These are phyloP conservation scores for Gandaritis pyraliata DNA, from an alignment of 2,888 invertebrate species.

Conservation along the genomic window DNA sequence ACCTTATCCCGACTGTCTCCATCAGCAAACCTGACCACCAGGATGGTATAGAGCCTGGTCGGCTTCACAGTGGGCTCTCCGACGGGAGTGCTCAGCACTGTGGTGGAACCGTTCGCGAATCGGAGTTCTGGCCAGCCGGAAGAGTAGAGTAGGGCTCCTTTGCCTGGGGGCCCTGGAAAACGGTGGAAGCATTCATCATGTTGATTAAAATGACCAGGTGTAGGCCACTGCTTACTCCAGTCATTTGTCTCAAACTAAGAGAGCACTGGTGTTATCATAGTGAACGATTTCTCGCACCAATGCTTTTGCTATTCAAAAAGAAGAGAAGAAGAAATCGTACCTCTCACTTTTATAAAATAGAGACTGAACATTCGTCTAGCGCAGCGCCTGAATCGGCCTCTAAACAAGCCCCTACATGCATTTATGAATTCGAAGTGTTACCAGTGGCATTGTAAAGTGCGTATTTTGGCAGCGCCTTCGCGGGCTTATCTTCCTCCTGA, in stretches of 20 bases:
- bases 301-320: too few species aligned
- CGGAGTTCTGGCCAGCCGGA: slow-evolving; percentile 80
- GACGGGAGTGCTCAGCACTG: slow-evolving; percentile 65
- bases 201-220: too few species aligned
- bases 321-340: too few species aligned
- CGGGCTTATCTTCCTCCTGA: slow-evolving; percentile 61
- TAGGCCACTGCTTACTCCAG: too few species aligned
- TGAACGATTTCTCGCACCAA: too few species aligned
- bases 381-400: background rate
- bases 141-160: slow-evolving; percentile 79
- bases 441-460: slow-evolving; percentile 83
- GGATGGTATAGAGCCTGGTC: slow-evolving; percentile 71
- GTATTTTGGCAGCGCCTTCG: slow-evolving; percentile 64
- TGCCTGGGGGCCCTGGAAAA: slow-evolving; percentile 67
- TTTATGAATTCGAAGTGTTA: slow-evolving; percentile 38
- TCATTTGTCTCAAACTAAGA: too few species aligned
- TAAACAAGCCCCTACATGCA: too few species aligned
- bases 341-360: too few species aligned
- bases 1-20: slow-evolving; percentile 71
- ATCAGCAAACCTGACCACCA: slow-evolving; percentile 75
- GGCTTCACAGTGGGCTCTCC: slow-evolving; percentile 74
- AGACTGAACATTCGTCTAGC: too few species aligned
- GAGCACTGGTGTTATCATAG: too few species aligned
- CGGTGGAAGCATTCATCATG: too few species aligned
- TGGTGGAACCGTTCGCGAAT: slow-evolving; percentile 61